A percentile compares a stretch with the other conserved stretches of the same genome.
phyloP scores from a whole-genome alignment of 2,113 vertebrate species.

The Perca fluviatilis region DNA sequence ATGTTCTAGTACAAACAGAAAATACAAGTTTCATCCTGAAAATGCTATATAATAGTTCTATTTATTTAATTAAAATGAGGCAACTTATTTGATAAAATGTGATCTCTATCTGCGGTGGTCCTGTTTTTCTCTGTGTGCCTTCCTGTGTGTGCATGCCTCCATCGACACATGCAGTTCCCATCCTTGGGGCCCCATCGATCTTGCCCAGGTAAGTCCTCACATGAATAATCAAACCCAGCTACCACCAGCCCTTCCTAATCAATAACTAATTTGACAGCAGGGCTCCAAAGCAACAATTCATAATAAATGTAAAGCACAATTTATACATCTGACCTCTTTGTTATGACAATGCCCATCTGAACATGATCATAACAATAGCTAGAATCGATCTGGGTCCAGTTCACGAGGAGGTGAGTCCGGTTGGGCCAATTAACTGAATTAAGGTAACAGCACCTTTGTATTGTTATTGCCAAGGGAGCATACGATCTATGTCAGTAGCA shows the following conservation, averaged over 20 bases:
- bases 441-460: conserved; percentile 58
- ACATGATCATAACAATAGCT: conserved; percentile 72
- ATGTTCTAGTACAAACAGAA: no score
- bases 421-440: conserved; percentile 70
- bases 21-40: no score
- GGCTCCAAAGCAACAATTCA: conserved; percentile 70
- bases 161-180: conserved; percentile 57
- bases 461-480: conserved; percentile 55
- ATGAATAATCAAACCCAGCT: conserved; percentile 78
- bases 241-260: conserved; percentile 74
- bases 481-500: conserved; percentile 46
- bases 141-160: conserved; percentile 25
- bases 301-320: conserved; percentile 75
- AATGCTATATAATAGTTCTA: no score
- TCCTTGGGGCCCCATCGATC: conserved; percentile 73
- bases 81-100: background rate
- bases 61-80: background rate
- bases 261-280: conserved; percentile 78
- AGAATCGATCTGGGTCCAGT: conserved; percentile 68
- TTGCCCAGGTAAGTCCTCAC: conserved; percentile 67
- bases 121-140: conserved; percentile 20
- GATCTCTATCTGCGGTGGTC: conserved; percentile 3
- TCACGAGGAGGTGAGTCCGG: conserved; percentile 65
- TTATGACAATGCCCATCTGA: conserved; percentile 77
- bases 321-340: conserved; percentile 78